phyloP scores from a whole-genome alignment of 2,888 invertebrate genomes.

The Nebria salina region DNA sequence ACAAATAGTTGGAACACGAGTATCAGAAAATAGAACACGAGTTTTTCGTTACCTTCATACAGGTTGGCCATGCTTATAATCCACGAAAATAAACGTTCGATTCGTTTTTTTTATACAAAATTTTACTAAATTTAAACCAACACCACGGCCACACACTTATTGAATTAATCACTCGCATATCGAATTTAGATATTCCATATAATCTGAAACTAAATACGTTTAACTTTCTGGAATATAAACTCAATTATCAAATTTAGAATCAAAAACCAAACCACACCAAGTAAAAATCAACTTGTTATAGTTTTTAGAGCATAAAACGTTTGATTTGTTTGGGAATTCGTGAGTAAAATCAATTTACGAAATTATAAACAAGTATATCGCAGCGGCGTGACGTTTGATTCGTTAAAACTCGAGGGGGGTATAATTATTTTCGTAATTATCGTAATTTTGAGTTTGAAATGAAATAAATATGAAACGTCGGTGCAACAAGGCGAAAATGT shows the following conservation, averaged over 20 bases:
- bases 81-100: background rate
- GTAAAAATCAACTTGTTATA: no score
- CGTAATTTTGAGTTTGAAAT: background rate
- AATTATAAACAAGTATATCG: background rate
- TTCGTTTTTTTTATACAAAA: background rate
- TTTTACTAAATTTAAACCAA: background rate
- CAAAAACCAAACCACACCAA: no score
- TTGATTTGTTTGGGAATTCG: no score
- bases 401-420: background rate
- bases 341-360: no score
- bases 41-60: background rate
- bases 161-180: background rate
- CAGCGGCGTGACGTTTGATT: background rate
- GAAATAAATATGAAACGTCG: background rate
- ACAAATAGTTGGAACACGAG: background rate
- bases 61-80: background rate
- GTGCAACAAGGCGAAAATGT: background rate
- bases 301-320: no score
- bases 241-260: no score
- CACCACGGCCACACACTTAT: background rate
- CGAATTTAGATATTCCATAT: background rate
- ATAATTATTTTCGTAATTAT: background rate
- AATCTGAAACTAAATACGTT: no score
- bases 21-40: background rate
- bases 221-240: no score